Conservation (phyloP, 2,888 invertebrate genomes). For the Morpho deidamia region DNA sequence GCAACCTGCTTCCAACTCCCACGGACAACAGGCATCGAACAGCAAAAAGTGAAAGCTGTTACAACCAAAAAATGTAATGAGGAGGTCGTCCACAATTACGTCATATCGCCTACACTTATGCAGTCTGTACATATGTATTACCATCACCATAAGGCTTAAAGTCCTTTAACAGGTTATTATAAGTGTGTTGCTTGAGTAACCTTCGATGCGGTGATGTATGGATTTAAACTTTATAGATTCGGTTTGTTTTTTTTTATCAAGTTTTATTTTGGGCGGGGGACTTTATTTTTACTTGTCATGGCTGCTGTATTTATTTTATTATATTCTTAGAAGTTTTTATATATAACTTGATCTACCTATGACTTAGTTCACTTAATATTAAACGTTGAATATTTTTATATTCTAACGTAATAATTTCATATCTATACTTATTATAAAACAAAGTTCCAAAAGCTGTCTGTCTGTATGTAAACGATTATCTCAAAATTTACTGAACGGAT, state of each 20-base stretch:
- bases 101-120: constrained; percentile 27
- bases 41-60: constrained; percentile 52
- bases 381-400: too few species aligned
- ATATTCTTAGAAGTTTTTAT: too few species aligned
- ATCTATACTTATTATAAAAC: too few species aligned
- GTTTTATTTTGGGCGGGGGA: neutral
- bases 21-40: constrained; percentile 10
- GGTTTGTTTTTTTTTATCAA: neutral
- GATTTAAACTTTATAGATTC: neutral
- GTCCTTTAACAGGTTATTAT: neutral
- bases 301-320: neutral
- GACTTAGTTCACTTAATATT: too few species aligned
- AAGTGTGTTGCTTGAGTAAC: neutral
- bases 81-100: constrained; percentile 46
- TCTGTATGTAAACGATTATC: too few species aligned
- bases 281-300: neutral
- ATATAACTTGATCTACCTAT: too few species aligned
- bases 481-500: too few species aligned
- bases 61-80: constrained; percentile 44
- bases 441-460: too few species aligned
- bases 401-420: too few species aligned
- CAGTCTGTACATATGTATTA: constrained; percentile 1
- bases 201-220: constrained; percentile 7
- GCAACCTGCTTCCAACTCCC: constrained; percentile 3
- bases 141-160: constrained; percentile 3